A percentile compares a stretch with the other conserved stretches of the same genome.
Evolutionary conservation across 2,113 vertebrate genomes (phyloP).

Genomic region (Sphaerodactylus townsendi): DNA sequence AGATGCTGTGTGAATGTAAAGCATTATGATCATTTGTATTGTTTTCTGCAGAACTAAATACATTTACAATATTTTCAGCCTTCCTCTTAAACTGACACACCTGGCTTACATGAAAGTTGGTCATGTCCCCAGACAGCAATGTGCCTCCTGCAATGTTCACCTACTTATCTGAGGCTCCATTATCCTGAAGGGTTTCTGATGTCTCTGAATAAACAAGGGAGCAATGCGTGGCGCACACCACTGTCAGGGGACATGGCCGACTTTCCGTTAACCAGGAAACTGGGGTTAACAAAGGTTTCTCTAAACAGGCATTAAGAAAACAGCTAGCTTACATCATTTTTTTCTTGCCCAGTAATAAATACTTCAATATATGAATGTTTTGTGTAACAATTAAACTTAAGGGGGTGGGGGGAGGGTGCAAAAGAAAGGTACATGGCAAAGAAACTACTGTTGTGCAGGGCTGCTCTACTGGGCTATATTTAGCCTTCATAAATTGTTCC

Average conservation of each 20-base stretch:
- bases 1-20: not conserved
- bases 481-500: conserved; percentile 12
- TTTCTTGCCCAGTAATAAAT: not conserved
- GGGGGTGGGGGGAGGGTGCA: conserved; percentile 27
- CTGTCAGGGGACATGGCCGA: conserved; percentile 61
- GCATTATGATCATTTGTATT: conserved; percentile 20
- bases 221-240: conserved; percentile 34
- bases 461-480: conserved; percentile 33
- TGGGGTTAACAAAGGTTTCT: conserved; percentile 35
- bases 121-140: conserved; percentile 57
- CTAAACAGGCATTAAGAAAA: conserved; percentile 55
- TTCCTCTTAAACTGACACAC: conserved; percentile 41
- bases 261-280: conserved; percentile 55
- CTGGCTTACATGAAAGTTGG: conserved; percentile 61
- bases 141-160: conserved; percentile 49
- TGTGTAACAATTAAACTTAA: conserved; percentile 45
- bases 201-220: conserved; percentile 44
- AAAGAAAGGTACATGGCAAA: conserved; percentile 22
- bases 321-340: conserved; percentile 3
- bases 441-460: conserved; percentile 31
- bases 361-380: conserved; percentile 26
- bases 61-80: conserved; percentile 34
- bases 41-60: conserved; percentile 13
- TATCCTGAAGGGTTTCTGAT: conserved; percentile 58
- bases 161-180: conserved; percentile 64